Evolutionary conservation across 2,113 vertebrate genomes (phyloP).

Genomic region (Emydocephalus ijimae): DNA sequence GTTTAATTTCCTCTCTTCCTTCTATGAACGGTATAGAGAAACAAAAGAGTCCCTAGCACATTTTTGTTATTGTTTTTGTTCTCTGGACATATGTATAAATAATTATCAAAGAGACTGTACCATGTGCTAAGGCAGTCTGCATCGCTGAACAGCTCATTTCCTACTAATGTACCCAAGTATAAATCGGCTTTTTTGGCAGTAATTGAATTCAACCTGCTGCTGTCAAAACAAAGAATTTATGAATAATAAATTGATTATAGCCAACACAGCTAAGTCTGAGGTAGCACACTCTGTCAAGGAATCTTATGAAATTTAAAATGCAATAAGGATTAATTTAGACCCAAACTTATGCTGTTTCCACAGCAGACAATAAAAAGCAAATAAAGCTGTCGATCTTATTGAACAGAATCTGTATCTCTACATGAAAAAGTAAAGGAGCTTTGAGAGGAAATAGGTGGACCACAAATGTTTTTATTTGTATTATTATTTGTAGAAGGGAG

Average conservation of each 20-base stretch:
- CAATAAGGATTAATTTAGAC: constrained; percentile 58
- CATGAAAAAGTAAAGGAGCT: constrained; percentile 5
- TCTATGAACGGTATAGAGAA: constrained; percentile 9
- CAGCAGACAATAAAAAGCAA: constrained; percentile 46
- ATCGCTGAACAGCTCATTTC: constrained; percentile 59
- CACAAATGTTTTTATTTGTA: neutral
- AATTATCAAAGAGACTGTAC: constrained; percentile 63
- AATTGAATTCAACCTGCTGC: constrained; percentile 71
- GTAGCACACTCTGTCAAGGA: constrained; percentile 48
- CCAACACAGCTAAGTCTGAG: constrained; percentile 55
- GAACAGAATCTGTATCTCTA: constrained; percentile 43
- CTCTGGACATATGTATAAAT: constrained; percentile 35
- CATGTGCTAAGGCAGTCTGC: constrained; percentile 40
- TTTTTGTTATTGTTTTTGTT: neutral
- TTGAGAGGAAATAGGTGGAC: constrained; percentile 1
- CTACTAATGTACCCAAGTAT: constrained; percentile 41
- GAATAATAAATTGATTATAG: constrained; percentile 70
- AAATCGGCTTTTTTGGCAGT: constrained; percentile 56
- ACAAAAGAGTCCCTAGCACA: constrained; percentile 31
- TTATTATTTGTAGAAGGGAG: neutral
- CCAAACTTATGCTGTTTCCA: constrained; percentile 40
- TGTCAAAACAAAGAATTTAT: constrained; percentile 74
- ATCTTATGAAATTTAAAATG: constrained; percentile 55
- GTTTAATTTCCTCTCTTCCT: constrained; percentile 1
- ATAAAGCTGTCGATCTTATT: constrained; percentile 52